Percentiles rank a stretch among this genome's conserved stretches.
Evolutionary conservation across 2,113 vertebrate species (phyloP).

Genomic region (Triplophysa rosa): DNA sequence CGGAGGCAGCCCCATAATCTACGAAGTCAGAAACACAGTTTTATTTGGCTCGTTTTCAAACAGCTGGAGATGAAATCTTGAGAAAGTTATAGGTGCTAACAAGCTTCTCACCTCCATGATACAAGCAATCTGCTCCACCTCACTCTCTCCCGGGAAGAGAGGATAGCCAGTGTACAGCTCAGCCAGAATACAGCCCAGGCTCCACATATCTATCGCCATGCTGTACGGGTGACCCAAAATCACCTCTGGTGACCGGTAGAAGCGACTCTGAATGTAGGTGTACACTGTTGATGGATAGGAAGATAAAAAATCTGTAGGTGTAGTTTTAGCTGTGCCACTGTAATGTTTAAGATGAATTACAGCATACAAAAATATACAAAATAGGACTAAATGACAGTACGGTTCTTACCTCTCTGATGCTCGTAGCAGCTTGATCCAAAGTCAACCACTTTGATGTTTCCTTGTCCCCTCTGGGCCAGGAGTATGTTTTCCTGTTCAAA

Average conservation of each 20-base stretch:
- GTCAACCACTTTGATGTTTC: constrained; percentile 94
- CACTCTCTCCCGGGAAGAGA: constrained; percentile 90
- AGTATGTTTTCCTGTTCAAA: constrained; percentile 87
- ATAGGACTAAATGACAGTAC: background rate
- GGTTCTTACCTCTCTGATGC: constrained; percentile 84
- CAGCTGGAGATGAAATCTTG: background rate
- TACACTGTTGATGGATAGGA: constrained; percentile 75
- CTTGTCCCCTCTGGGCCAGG: constrained; percentile 84
- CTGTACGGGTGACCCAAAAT: constrained; percentile 92
- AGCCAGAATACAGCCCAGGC: constrained; percentile 90
- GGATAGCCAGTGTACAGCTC: constrained; percentile 89
- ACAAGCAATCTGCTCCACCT: constrained; percentile 90
- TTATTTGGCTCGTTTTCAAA: background rate
- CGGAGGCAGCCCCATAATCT: constrained; percentile 90
- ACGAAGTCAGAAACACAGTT: constrained; percentile 23
- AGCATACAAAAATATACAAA: background rate
- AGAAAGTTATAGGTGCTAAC: background rate
- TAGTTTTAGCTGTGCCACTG: background rate
- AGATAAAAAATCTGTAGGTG: background rate
- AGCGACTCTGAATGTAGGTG: constrained; percentile 92
- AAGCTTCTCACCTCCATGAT: constrained; percentile 86
- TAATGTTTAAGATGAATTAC: background rate
- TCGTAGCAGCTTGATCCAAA: constrained; percentile 96
- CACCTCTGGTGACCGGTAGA: constrained; percentile 94
- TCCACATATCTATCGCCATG: constrained; percentile 97